Evolutionary conservation across 2,797 vertebrate species (phyloP).

Genomic region (Squalus acanthias): DNA sequence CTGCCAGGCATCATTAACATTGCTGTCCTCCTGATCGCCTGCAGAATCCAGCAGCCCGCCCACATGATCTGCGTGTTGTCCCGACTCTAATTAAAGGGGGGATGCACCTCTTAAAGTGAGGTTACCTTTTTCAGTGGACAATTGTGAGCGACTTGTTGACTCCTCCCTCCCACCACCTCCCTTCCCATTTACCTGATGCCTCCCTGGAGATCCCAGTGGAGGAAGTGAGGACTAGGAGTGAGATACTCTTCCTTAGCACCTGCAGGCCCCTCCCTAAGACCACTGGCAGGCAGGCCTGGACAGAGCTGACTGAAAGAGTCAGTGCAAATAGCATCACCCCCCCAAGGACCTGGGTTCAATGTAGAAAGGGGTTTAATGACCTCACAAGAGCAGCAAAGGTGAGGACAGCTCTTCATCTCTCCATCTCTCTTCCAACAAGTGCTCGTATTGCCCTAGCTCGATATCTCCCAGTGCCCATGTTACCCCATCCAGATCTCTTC

Average conservation of each 20-base stretch:
- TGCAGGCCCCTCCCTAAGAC: background rate
- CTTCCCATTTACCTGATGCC: background rate
- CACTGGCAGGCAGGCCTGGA: background rate
- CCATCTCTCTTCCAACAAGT: background rate
- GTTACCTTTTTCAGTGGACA: background rate
- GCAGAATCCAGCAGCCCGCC: background rate
- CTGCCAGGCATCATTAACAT: background rate
- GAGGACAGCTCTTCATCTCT: background rate
- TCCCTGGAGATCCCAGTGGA: background rate
- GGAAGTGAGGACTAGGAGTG: too few species aligned
- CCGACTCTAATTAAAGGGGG: too few species aligned
- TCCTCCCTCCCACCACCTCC: too few species aligned
- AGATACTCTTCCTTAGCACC: background rate
- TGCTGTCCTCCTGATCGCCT: background rate
- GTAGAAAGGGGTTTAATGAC: background rate
- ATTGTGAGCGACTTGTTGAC: too few species aligned
- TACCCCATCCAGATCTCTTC: background rate
- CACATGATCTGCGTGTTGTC: background rate
- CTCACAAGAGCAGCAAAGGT: background rate
- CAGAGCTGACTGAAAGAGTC: background rate
- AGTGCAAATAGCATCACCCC: background rate
- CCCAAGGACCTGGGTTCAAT: background rate
- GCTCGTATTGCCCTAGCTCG: background rate
- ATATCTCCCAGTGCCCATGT: too few species aligned
- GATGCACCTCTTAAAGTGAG: background rate